These are phyloP conservation scores for Prostheceraeus crozeri DNA, from an alignment of 2,888 invertebrate genomes.

Conservation along the genomic window DNA sequence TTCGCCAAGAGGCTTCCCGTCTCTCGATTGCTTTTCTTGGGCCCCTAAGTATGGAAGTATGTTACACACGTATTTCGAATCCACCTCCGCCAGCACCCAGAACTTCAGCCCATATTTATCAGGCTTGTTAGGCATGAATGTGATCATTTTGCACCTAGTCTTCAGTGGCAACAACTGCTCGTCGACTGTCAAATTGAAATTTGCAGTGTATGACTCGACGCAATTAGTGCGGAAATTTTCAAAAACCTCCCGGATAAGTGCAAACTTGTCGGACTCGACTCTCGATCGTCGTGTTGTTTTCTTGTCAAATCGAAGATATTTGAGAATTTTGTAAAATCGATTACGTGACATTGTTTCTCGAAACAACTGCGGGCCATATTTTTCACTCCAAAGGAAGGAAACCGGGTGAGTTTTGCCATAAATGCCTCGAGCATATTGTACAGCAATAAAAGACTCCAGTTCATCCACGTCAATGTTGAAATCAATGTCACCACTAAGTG, in stretches of 20 bases:
- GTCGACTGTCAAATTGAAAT: conserved; percentile 5
- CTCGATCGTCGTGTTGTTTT: neutral
- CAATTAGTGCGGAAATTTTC: neutral
- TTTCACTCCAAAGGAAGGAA: no score
- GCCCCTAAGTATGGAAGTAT: neutral
- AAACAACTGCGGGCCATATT: conserved; percentile 5
- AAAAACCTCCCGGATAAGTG: conserved; percentile 3
- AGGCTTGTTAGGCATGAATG: conserved; percentile 26
- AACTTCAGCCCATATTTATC: conserved; percentile 7
- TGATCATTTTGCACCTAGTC: conserved; percentile 8
- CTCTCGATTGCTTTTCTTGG: neutral
- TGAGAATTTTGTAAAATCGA: neutral
- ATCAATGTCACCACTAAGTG: neutral
- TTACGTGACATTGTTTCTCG: conserved; percentile 15
- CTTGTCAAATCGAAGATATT: conserved; percentile 6
- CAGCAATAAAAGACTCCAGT: neutral
- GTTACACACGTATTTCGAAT: conserved; percentile 3
- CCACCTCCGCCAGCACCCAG: conserved; percentile 15
- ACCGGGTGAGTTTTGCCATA: no score
- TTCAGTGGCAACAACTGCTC: conserved; percentile 20
- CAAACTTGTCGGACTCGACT: neutral
- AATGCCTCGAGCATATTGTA: neutral
- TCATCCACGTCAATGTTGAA: neutral
- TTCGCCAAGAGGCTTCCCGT: conserved; percentile 9
- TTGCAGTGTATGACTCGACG: neutral